A percentile compares a stretch with the other conserved stretches of the same genome.
phyloP scores from a whole-genome alignment of 64 coral and sea anemone genomes.

The Platygyra sinensis region DNA sequence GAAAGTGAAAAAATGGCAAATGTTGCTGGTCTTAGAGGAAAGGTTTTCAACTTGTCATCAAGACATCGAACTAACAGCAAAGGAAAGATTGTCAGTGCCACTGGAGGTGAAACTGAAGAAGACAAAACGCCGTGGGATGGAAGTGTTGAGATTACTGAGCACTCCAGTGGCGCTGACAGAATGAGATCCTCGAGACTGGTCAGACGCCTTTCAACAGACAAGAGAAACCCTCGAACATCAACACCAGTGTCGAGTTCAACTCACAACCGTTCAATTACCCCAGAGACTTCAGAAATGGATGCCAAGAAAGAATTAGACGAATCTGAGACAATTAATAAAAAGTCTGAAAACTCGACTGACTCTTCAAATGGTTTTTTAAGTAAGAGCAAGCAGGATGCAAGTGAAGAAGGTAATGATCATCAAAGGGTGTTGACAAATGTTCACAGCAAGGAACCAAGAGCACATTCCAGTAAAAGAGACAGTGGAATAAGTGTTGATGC shows the following conservation, averaged over 20 bases:
- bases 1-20: constrained; percentile 39
- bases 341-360: neutral
- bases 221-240: constrained; percentile 38
- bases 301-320: neutral
- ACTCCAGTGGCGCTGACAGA: constrained; percentile 38
- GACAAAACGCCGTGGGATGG: constrained; percentile 31
- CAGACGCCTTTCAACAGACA: neutral
- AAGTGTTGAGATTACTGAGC: constrained; percentile 53
- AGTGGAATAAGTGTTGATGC: constrained; percentile 80
- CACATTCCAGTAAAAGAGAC: constrained; percentile 62
- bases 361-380: neutral
- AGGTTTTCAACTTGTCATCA: constrained; percentile 5
- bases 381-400: neutral
- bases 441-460: neutral
- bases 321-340: neutral
- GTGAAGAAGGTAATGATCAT: neutral
- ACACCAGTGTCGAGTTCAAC: constrained; percentile 58
- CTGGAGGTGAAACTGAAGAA: neutral
- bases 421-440: neutral
- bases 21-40: constrained; percentile 20
- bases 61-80: neutral
- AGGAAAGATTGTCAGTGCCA: neutral
- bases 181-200: constrained; percentile 8
- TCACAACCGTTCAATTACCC: neutral
- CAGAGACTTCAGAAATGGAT: neutral